These are phyloP conservation scores for Beris morrisii DNA, from an alignment of 2,888 invertebrate genomes.

Conservation along the genomic window DNA sequence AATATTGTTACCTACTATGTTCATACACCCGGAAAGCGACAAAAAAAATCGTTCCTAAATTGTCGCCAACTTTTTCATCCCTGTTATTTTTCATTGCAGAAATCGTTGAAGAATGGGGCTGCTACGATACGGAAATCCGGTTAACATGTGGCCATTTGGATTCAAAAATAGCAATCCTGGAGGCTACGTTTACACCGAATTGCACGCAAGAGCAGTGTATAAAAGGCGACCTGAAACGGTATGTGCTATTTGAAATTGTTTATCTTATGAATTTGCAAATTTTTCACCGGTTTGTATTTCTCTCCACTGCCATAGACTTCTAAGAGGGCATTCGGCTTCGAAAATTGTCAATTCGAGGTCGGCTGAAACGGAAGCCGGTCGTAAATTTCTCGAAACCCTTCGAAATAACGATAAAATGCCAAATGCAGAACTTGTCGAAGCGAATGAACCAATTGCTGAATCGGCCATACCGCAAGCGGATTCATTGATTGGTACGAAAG, in stretches of 20 bases:
- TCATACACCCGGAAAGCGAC: not conserved
- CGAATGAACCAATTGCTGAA: not conserved
- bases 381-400: slow-evolving; percentile 44
- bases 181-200: slow-evolving; percentile 62
- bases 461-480: slow-evolving; percentile 25
- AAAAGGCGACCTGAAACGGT: slow-evolving; percentile 42
- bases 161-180: slow-evolving; percentile 65
- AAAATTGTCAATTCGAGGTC: slow-evolving; percentile 29
- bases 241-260: not conserved
- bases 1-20: slow-evolving; percentile 7
- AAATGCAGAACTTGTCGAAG: slow-evolving; percentile 24
- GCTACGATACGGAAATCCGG: slow-evolving; percentile 63
- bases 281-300: slow-evolving; percentile 12
- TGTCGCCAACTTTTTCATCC: slow-evolving; percentile 17
- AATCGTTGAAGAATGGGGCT: slow-evolving; percentile 66
- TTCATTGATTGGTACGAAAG: slow-evolving; percentile 37
- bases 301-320: slow-evolving; percentile 31
- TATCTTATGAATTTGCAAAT: slow-evolving; percentile 13
- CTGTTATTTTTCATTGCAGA: slow-evolving; percentile 58
- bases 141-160: slow-evolving; percentile 66
- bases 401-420: slow-evolving; percentile 37
- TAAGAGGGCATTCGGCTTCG: slow-evolving; percentile 27
- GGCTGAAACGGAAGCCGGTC: slow-evolving; percentile 43
- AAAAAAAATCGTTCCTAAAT: not conserved
- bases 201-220: slow-evolving; percentile 43